Evolutionary conservation across 2,797 vertebrate genomes (phyloP).

Genomic region (Pangasius krempfi): DNA sequence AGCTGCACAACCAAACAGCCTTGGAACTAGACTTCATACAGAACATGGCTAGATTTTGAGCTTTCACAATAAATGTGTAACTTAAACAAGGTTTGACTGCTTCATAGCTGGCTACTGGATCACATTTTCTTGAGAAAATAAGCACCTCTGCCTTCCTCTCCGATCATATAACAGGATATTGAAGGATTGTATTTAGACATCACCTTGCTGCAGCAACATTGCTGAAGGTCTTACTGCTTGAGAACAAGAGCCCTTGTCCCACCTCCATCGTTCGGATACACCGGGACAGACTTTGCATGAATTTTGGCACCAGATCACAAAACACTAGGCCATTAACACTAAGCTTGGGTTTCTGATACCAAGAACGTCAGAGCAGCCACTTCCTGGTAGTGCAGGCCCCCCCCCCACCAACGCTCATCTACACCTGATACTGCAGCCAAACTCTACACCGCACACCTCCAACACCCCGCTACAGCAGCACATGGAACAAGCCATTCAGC

Average conservation of each 20-base stretch:
- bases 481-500: background rate
- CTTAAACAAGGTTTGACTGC: background rate
- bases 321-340: constrained; percentile 53
- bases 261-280: constrained; percentile 11
- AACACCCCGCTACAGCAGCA: background rate
- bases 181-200: constrained; percentile 10
- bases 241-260: constrained; percentile 36
- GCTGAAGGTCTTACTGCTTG: background rate
- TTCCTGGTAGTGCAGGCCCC: constrained; percentile 56
- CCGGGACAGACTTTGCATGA: constrained; percentile 34
- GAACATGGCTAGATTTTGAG: background rate
- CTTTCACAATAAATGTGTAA: background rate
- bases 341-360: constrained; percentile 59
- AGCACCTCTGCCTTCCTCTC: background rate
- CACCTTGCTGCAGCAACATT: background rate
- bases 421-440: constrained; percentile 58
- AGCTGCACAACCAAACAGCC: background rate
- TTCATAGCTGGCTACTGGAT: background rate
- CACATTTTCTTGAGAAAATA: background rate
- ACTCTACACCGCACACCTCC: constrained; percentile 41
- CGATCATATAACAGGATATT: constrained; percentile 12
- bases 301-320: constrained; percentile 55
- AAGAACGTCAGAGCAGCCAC: constrained; percentile 55
- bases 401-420: constrained; percentile 38
- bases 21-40: background rate